A percentile compares a stretch with the other conserved stretches of the same genome.
Evolutionary conservation across 1,140 invertebrate species (phyloP).

Genomic region (Ceratosolen solmsi): DNA sequence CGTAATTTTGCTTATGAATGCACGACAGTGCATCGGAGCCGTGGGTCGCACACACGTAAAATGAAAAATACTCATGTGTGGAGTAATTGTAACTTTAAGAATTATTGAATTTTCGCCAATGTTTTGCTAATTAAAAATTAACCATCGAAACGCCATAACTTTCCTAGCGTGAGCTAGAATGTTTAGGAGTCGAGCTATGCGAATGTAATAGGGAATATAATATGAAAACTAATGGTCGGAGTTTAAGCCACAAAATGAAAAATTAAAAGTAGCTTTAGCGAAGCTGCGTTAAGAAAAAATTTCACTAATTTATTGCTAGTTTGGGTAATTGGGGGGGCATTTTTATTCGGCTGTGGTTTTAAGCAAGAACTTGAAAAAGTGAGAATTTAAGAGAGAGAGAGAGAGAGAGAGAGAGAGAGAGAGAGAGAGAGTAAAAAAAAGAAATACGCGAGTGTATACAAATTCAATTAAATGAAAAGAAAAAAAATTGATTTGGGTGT

Average conservation of each 20-base stretch:
- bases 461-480: constrained; percentile 5
- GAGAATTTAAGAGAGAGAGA: too few relatives aligned
- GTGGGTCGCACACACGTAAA: not conserved
- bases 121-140: not conserved
- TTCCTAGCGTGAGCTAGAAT: not conserved
- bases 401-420: too few relatives aligned
- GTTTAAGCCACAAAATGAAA: constrained; percentile 43
- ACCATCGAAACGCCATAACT: not conserved
- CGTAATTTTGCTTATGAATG: not conserved
- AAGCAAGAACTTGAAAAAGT: constrained; percentile 41
- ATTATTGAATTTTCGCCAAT: not conserved
- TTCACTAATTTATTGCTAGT: constrained; percentile 56
- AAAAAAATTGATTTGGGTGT: not conserved
- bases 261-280: constrained; percentile 53
- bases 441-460: not conserved
- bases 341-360: constrained; percentile 73
- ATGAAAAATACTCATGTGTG: constrained; percentile 5
- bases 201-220: constrained; percentile 9
- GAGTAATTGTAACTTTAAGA: not conserved
- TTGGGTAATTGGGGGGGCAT: constrained; percentile 62
- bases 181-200: constrained; percentile 34
- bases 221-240: constrained; percentile 49
- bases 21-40: not conserved
- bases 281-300: constrained; percentile 53
- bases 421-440: too few relatives aligned